Conservation (phyloP, 2,113 vertebrate species). For the Callorhinus ursinus region DNA sequence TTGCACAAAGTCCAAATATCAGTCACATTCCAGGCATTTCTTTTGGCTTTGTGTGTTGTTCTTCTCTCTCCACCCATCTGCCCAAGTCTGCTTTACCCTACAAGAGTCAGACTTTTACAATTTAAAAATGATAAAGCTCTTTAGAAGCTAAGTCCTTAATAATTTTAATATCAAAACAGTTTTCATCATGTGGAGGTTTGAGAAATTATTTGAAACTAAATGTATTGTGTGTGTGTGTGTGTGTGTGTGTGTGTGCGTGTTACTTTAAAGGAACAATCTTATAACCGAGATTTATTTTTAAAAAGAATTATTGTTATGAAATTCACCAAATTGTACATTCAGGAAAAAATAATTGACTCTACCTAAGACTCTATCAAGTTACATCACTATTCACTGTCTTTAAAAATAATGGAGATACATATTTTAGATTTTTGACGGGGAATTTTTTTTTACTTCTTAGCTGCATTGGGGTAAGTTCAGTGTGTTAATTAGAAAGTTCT, state of each 20-base stretch:
- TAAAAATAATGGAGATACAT: background rate
- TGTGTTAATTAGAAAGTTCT: background rate
- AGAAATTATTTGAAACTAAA: background rate
- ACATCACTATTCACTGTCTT: background rate
- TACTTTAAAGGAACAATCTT: background rate
- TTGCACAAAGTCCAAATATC: background rate
- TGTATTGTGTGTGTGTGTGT: background rate
- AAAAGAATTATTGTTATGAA: background rate
- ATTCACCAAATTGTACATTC: background rate
- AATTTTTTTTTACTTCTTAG: slow-evolving; percentile 1
- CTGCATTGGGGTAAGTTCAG: background rate
- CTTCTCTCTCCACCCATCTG: background rate
- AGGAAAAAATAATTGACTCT: background rate
- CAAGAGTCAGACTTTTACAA: background rate
- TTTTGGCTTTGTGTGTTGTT: slow-evolving; percentile 45
- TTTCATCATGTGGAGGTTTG: background rate
- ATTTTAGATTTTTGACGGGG: background rate
- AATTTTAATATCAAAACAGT: background rate
- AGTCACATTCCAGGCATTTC: slow-evolving; percentile 33
- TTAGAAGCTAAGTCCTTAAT: background rate
- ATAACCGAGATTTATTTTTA: background rate
- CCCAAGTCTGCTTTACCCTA: background rate
- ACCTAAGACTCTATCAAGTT: background rate
- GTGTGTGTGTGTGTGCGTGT: background rate
- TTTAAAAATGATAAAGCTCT: background rate